phyloP scores from a whole-genome alignment of 2,888 invertebrate species.

The Nemotelus pantherinus region DNA sequence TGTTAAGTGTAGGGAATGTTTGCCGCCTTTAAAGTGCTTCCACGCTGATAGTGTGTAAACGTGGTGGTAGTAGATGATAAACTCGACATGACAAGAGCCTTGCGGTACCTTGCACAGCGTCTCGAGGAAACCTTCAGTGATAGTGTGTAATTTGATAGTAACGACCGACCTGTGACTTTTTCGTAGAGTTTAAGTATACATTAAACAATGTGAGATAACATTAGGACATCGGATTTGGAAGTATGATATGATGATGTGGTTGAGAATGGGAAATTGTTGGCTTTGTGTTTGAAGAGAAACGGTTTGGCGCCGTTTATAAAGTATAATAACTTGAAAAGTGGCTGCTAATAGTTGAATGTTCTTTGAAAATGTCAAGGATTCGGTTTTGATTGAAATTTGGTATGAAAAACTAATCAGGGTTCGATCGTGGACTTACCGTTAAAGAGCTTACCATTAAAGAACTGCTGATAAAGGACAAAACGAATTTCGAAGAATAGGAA shows the following conservation, averaged over 20 bases:
- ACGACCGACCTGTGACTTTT: conserved; percentile 27
- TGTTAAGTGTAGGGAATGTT: conserved; percentile 17
- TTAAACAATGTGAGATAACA: conserved; percentile 32
- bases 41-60: conserved; percentile 3
- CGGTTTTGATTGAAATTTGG: too few species aligned
- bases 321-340: too few species aligned
- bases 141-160: not conserved
- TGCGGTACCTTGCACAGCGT: too few species aligned
- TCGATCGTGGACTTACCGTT: too few species aligned
- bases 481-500: too few species aligned
- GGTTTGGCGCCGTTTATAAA: too few species aligned
- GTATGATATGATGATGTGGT: not conserved
- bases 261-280: not conserved
- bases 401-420: too few species aligned
- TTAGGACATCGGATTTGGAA: not conserved
- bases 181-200: conserved; percentile 17
- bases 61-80: not conserved
- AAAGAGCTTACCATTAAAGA: too few species aligned
- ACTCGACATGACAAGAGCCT: too few species aligned
- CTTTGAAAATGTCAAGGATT: too few species aligned
- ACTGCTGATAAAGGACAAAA: too few species aligned
- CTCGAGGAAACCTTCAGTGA: not conserved
- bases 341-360: too few species aligned
- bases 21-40: conserved; percentile 37
- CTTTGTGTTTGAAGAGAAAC: not conserved